Base-by-base conservation (phyloP, 2,888 invertebrate genomes). In the Drosophila mulleri region DNA sequence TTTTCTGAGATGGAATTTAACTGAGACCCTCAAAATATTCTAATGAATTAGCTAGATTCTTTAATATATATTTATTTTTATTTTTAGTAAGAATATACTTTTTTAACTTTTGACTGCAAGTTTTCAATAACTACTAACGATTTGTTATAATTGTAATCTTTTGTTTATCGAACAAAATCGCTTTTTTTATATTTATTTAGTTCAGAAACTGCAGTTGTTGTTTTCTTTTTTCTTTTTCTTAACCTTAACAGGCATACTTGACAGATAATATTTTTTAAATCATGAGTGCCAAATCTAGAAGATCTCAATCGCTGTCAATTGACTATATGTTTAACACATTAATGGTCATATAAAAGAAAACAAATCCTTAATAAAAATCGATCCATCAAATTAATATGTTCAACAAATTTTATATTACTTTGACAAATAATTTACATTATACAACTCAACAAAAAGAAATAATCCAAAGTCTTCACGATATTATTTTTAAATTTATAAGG, bases 21-120 rank as follows among this genome's bases (percentile, higher is more conserved):
- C 67, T 77, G 77, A 41, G 73, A 77, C 73, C 67, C 54, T 69
- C 76, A 67, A 69, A 52, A 59, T 62, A 63, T 68, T 54, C 60
- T 69, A 69, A 45, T 44, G 39, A 62, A 48, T 64, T 47, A 41
- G 26, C 45, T 23, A 23, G 44, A 20, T 23, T 63, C 23, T 16
- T 52, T 58, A 11, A 32, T 41, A 29, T 32, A 41, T 44, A 37
- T 37, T 37, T 6, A 26, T 26, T 14, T 14, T 37, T 37, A 37
- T 14, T 37, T 37, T 37, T 6, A 6, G 57, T 66, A 69, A 63
- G 53, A 76, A 57, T 63, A 16, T 11, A 32, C 41, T 47, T 50
- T 18, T 45, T 32, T 60, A 35, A 42, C 18, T 26, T 57, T 61
- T 61, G 35, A 26, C 52, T 61, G 42, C 16, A 56, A 53, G 48